phyloP scores from a whole-genome alignment of 2,797 vertebrate genomes.

The Botia almorhae region DNA sequence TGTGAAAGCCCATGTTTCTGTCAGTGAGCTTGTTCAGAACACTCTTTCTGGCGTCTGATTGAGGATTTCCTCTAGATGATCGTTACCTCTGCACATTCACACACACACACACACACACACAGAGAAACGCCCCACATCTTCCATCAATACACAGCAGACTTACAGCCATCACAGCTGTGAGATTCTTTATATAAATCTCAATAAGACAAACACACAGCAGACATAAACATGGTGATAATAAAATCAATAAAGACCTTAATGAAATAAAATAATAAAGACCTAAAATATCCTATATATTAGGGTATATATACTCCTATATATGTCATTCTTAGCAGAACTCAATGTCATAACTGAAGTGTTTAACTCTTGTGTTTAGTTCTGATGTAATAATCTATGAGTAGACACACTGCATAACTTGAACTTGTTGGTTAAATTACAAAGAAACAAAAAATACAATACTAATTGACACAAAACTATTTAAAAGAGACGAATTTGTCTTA shows the following conservation, averaged over 20 bases:
- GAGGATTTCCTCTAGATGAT: constrained; percentile 85
- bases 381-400: not conserved
- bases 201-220: constrained; percentile 27
- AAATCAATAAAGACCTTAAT: not conserved
- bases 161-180: constrained; percentile 54
- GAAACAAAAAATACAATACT: too few species aligned
- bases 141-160: constrained; percentile 47
- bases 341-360: too few species aligned
- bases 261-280: too few species aligned
- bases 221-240: not conserved
- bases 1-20: constrained; percentile 78
- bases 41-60: constrained; percentile 79
- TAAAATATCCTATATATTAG: too few species aligned
- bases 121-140: constrained; percentile 56
- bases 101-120: constrained; percentile 51
- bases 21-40: constrained; percentile 82
- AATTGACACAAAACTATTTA: not conserved
- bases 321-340: too few species aligned
- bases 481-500: not conserved
- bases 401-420: not conserved
- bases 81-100: constrained; percentile 64
- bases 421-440: not conserved
- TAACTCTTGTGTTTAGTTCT: too few species aligned
- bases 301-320: too few species aligned
- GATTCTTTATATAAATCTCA: constrained; percentile 57